Evolutionary conservation across 2,888 invertebrate genomes (phyloP).

Genomic region (Lobophora halterata): DNA sequence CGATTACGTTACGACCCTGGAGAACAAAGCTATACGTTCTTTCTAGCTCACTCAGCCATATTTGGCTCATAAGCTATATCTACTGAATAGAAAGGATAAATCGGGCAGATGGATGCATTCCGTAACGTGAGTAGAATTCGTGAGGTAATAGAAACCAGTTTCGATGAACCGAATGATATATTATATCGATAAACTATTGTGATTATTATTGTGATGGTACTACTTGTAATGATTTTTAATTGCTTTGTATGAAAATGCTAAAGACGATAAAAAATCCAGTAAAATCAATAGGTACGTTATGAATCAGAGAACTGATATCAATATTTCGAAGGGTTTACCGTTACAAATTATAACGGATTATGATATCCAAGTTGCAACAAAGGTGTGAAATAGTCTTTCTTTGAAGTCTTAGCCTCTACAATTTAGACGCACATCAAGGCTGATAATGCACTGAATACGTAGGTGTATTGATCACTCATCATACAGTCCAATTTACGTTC

Average conservation of each 20-base stretch:
- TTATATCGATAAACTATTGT: neutral
- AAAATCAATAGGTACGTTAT: too few species aligned
- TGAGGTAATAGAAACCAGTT: conserved; percentile 23
- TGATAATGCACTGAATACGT: conserved; percentile 2
- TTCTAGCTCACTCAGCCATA: conserved; percentile 40
- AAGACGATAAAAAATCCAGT: too few species aligned
- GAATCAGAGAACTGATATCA: too few species aligned
- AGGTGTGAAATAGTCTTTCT: conserved; percentile 7
- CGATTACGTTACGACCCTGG: conserved; percentile 53
- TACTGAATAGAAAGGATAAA: conserved; percentile 42
- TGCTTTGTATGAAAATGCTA: too few species aligned
- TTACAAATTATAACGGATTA: neutral
- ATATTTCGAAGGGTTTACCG: too few species aligned
- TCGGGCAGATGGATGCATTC: conserved; percentile 45
- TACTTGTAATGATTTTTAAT: too few species aligned
- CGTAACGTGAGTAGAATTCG: conserved; percentile 41
- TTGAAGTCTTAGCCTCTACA: neutral
- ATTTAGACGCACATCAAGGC: neutral
- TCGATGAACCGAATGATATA: conserved; percentile 12
- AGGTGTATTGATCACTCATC: conserved; percentile 11
- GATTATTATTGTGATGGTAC: too few species aligned
- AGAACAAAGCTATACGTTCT: conserved; percentile 39
- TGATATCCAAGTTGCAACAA: neutral
- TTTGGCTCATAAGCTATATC: conserved; percentile 48
- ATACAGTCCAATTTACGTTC: conserved; percentile 11